Percentiles rank a stretch among this genome's conserved stretches.
Evolutionary conservation across 2,888 invertebrate genomes (phyloP).

Genomic region (Hypselothyrea guttata): DNA sequence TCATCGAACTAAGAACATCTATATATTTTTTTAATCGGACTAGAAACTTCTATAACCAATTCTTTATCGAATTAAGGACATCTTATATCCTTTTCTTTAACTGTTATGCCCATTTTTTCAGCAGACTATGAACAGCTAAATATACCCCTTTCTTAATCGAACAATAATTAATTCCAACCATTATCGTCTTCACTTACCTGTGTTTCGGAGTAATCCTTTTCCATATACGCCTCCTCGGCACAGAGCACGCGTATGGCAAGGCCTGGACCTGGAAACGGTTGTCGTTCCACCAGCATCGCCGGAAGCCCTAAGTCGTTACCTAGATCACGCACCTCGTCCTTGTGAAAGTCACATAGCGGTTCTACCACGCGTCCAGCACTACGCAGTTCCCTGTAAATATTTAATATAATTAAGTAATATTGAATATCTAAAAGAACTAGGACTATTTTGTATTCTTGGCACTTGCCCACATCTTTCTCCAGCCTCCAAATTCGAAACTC

Average conservation of each 20-base stretch:
- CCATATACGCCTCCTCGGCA: slow-evolving; percentile 96
- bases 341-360: slow-evolving; percentile 99
- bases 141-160: no score
- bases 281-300: slow-evolving; percentile 92
- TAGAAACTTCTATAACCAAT: no score
- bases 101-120: no score
- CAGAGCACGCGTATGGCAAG: slow-evolving; percentile 98
- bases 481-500: slow-evolving; percentile 40
- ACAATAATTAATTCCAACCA: no score
- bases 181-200: no score
- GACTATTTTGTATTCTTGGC: background rate
- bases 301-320: slow-evolving; percentile 96
- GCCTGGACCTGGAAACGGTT: slow-evolving; percentile 99
- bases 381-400: slow-evolving; percentile 84
- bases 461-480: slow-evolving; percentile 48
- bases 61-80: no score
- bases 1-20: no score
- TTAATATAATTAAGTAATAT: background rate
- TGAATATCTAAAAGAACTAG: background rate
- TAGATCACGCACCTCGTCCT: slow-evolving; percentile 96
- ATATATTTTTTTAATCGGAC: no score
- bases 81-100: no score
- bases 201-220: slow-evolving; percentile 97
- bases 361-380: slow-evolving; percentile 95
- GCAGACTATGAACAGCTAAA: no score